Base-by-base conservation (phyloP, 1,140 invertebrate genomes). In the Monomorium pharaonis region DNA sequence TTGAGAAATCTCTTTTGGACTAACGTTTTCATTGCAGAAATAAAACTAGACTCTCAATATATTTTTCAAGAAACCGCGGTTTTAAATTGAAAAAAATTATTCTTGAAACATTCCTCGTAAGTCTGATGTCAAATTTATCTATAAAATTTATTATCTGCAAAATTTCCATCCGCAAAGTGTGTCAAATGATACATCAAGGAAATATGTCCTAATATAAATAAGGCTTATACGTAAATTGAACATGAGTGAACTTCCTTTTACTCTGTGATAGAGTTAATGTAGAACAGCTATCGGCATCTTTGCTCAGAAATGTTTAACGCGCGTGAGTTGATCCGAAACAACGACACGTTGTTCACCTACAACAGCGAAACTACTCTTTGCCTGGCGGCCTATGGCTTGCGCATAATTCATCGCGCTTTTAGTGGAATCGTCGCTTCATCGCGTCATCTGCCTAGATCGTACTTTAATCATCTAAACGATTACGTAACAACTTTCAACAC, bases 321-420 rank as follows among this genome's bases (percentile, higher is more conserved):
- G 78, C 67, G 51, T 21, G 67, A 83, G 67, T 74, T 74, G 42
- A 33, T 47, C 37, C 24, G 24, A 54, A 74, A 83, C 78, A 83
- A 83, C 54, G 78, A 83, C 54, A 74, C 78, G 49, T 81, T 81
- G 65, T 83, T 83, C 67, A 83, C 67, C 24, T 72, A 83, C 24
- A 72, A 83, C 78, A 83, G 51, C 51, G 67, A 83, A 58, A 83
- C 67, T 72, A 83, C 67, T 83, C 67, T 83, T 83, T 44, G 27
- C 65, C 24, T 16, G 60, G 3, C 49, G 56, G 16, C 9, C 58
- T 16, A 6, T 21, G 56, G 33, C 47, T 21, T 56, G 58, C n/a
- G 33, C 21, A 72, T 86, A 49, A 33, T 24, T 80, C 62, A 76
- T 85, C 58, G 85, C 70, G 65, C 74, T 89, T 75, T 85, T 33